A percentile compares a stretch with the other conserved stretches of the same genome.
Evolutionary conservation across 35 echinoderm and acorn worm genomes (phyloP).

Genomic region (Strongylocentrotus purpuratus): DNA sequence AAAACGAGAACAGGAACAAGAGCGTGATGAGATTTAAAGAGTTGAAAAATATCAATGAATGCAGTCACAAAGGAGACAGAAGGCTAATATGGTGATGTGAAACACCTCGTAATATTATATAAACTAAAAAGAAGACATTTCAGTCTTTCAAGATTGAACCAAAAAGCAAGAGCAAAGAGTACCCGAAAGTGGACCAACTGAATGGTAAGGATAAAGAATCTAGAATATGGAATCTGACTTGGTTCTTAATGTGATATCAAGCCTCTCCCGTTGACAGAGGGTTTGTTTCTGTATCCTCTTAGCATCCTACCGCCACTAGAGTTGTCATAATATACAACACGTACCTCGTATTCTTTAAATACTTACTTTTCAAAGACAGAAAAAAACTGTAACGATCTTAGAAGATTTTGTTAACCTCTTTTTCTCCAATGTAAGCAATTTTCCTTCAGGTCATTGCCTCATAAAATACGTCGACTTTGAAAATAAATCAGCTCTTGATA

Average conservation of each 20-base stretch:
- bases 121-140: neutral
- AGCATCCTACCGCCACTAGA: neutral
- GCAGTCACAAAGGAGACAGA: neutral
- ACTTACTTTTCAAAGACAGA: neutral
- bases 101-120: neutral
- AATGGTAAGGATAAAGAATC: neutral
- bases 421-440: neutral
- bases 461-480: neutral
- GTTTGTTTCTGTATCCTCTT: neutral
- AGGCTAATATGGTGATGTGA: neutral
- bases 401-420: neutral
- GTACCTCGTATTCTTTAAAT: neutral
- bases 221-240: neutral
- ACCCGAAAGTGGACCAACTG: conserved; percentile 7
- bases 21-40: neutral
- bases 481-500: neutral
- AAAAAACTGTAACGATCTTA: neutral
- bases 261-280: neutral
- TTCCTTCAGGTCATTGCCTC: neutral
- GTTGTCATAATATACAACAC: conserved; percentile 13
- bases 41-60: neutral
- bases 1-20: no score
- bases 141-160: neutral
- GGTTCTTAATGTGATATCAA: conserved; percentile 18
- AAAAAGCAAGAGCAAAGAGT: neutral